Evolutionary conservation across 2,797 vertebrate species (phyloP), one percentile per base, ranked within the genome.

Genomic region (Neoniphon sammara): DNA sequence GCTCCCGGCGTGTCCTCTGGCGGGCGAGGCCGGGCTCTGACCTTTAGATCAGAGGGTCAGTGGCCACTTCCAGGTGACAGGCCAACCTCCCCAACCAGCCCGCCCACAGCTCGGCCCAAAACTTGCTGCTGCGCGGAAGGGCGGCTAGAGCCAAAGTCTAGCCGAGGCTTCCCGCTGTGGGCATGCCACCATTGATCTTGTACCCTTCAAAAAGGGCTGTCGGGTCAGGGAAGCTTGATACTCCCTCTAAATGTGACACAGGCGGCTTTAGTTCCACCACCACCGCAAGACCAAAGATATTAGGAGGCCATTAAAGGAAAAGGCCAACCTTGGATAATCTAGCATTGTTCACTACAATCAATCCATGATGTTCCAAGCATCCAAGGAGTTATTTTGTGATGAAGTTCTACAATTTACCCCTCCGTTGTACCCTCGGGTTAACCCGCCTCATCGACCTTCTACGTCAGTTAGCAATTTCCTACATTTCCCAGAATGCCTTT

Each of bases 41-140:
- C 90, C 88, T 90, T 92, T 89, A 87, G 50, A 90, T 91, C 89
- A 89, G 81, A 90, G 83, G 81, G 84, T 85, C 80, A 82, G 81
- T 0, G 21, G 64, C 71, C 73, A 64, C 76, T 49, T 85, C 66
- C 80, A 84, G 82, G 77, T 81, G 86, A 86, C 83, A 84, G 47
- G 60, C 31, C 64, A 66, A 84, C 81, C 69, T 61, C 73, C 52
- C 25, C 5, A 0, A 17, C 54, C 53, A 30, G 23, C 15, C 61
- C 21, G 12, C 58, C 74, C 53, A 17, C 31, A 39, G 66, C 47
- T 49, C 12, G 23, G 59, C 46, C 61, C 39, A 70, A 78, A 75
- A 66, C 25, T 15, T 62, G 67, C 5, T n/a, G 30, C 60, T 30
- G 11, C 49, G 17, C 20, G 34, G 47, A 2, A 1, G 42, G 42